Conservation (phyloP, 2,113 vertebrate genomes). For the Galeopterus variegatus region DNA sequence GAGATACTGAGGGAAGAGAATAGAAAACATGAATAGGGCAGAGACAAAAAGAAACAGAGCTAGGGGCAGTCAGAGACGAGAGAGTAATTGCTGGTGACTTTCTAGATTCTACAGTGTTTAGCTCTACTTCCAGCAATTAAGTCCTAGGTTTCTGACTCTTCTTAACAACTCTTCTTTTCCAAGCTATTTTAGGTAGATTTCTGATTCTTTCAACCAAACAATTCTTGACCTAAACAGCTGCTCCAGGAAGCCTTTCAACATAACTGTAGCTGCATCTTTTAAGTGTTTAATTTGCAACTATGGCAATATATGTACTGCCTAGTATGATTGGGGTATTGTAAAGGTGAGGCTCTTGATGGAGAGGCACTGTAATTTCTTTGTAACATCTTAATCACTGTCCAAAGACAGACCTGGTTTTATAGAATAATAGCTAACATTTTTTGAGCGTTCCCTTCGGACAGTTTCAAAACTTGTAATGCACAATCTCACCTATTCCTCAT, state of each 20-base stretch:
- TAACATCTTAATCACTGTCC: background rate
- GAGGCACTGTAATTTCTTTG: background rate
- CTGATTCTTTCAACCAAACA: slow-evolving; percentile 49
- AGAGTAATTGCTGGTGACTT: background rate
- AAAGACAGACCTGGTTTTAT: slow-evolving; percentile 20
- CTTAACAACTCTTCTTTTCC: slow-evolving; percentile 24
- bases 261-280: slow-evolving; percentile 39
- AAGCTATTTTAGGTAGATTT: slow-evolving; percentile 41
- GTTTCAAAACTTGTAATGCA: slow-evolving; percentile 4
- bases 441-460: background rate
- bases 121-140: background rate
- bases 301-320: slow-evolving; percentile 12
- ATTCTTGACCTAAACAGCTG: slow-evolving; percentile 33
- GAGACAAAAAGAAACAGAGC: background rate
- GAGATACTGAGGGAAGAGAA: background rate
- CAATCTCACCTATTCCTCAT: background rate
- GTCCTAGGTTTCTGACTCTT: background rate
- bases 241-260: background rate
- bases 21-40: background rate
- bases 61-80: background rate
- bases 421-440: background rate
- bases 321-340: background rate
- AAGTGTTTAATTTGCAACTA: slow-evolving; percentile 49
- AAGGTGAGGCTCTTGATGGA: background rate
- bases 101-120: background rate